Conservation (phyloP, 2,888 invertebrate species). For the Lycia hirtaria region DNA sequence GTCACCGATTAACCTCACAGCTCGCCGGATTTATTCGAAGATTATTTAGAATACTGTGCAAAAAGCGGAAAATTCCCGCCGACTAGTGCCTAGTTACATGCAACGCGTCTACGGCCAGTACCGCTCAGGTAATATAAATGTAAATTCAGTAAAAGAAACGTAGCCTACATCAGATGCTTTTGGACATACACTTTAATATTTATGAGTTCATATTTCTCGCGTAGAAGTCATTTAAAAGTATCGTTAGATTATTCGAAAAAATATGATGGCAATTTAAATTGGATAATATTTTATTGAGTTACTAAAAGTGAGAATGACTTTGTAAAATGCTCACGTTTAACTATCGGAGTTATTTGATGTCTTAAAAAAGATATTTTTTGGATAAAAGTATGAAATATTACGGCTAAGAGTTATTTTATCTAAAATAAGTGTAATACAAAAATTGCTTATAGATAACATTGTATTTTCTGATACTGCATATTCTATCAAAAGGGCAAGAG, state of each 20-base stretch:
- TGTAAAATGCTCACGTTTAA: constrained; percentile 13
- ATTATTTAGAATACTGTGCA: constrained; percentile 55
- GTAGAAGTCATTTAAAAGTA: constrained; percentile 31
- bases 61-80: constrained; percentile 54
- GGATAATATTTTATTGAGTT: constrained; percentile 19
- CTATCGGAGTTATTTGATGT: constrained; percentile 3
- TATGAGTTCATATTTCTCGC: constrained; percentile 33
- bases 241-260: constrained; percentile 23
- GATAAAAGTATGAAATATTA: background rate
- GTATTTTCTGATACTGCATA: too few relatives aligned
- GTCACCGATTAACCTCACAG: too few relatives aligned
- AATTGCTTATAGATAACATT: too few relatives aligned
- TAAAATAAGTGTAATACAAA: too few relatives aligned
- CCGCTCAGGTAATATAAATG: constrained; percentile 71
- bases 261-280: constrained; percentile 19
- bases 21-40: too few relatives aligned
- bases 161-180: constrained; percentile 35
- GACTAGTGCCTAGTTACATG: constrained; percentile 47
- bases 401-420: background rate
- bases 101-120: constrained; percentile 51
- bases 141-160: constrained; percentile 64
- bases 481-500: too few relatives aligned
- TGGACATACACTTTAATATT: constrained; percentile 33
- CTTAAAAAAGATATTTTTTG: background rate
- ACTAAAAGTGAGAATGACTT: constrained; percentile 10